These are phyloP conservation scores for Argyrosomus regius DNA, from an alignment of 2,797 vertebrate genomes.

Conservation along the genomic window DNA sequence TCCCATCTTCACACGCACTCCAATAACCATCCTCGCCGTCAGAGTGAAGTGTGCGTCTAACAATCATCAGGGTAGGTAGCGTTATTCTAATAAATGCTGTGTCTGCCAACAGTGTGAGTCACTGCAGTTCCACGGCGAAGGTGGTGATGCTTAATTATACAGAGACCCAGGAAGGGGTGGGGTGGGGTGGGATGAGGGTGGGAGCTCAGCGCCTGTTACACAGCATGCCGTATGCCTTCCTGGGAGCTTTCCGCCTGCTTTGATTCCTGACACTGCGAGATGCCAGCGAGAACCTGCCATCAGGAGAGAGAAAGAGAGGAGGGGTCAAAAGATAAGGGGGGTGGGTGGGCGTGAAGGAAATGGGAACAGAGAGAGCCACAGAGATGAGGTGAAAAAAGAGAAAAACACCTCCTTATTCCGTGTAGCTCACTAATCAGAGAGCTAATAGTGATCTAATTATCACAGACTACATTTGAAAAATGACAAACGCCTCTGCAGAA, in stretches of 20 bases:
- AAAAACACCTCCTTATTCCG: background rate
- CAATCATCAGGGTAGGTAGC: slow-evolving; percentile 50
- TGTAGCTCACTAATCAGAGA: slow-evolving; percentile 43
- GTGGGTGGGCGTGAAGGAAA: background rate
- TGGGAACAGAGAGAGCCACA: slow-evolving; percentile 1
- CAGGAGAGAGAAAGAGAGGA: slow-evolving; percentile 32
- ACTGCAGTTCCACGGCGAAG: slow-evolving; percentile 50
- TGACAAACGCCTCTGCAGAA: slow-evolving; percentile 27
- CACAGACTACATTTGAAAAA: slow-evolving; percentile 44
- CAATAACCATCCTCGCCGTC: slow-evolving; percentile 5
- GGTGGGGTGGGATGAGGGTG: slow-evolving; percentile 14
- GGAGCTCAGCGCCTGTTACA: slow-evolving; percentile 49
- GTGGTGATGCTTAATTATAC: slow-evolving; percentile 72
- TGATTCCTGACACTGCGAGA: slow-evolving; percentile 65
- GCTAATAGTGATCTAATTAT: slow-evolving; percentile 65
- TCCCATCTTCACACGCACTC: slow-evolving; percentile 9
- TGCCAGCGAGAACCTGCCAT: slow-evolving; percentile 46
- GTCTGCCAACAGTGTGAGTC: slow-evolving; percentile 61
- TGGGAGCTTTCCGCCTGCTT: slow-evolving; percentile 66
- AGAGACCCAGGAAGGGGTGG: slow-evolving; percentile 33
- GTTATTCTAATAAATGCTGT: slow-evolving; percentile 56
- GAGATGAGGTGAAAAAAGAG: slow-evolving; percentile 24
- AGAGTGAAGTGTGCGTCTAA: slow-evolving; percentile 46
- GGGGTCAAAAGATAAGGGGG: slow-evolving; percentile 14
- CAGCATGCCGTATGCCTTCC: slow-evolving; percentile 53